Conservation (phyloP, 2,888 invertebrate species). For the Drosophila paranaensis region DNA sequence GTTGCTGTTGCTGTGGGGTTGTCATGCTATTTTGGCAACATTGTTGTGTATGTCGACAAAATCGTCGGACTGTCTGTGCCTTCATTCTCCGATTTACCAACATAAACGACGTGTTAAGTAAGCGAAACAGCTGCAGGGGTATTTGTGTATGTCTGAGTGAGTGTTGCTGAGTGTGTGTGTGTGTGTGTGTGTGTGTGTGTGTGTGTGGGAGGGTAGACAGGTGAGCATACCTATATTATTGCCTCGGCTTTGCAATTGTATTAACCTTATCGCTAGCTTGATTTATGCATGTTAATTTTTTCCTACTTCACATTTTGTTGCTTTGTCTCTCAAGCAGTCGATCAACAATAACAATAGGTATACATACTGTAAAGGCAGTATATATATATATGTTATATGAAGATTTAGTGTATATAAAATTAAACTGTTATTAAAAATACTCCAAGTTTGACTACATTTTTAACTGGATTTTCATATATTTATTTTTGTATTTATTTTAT, state of each 20-base stretch:
- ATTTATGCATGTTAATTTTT: conserved; percentile 67
- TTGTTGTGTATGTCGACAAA: conserved; percentile 64
- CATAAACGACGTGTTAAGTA: conserved; percentile 67
- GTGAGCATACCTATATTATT: conserved; percentile 27
- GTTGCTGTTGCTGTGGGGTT: conserved; percentile 46
- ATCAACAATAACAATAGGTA: conserved; percentile 38
- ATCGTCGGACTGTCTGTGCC: conserved; percentile 56
- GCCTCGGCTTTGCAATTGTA: conserved; percentile 56
- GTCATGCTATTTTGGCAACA: conserved; percentile 74
- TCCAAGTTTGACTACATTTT: too few species aligned
- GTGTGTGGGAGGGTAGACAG: conserved; percentile 1
- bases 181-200: not conserved
- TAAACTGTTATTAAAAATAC: too few species aligned
- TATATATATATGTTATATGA: too few species aligned
- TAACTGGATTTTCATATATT: too few species aligned
- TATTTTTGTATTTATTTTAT: too few species aligned
- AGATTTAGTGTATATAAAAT: too few species aligned
- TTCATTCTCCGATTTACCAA: conserved; percentile 48
- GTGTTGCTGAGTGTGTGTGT: not conserved
- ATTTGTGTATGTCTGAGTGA: not conserved
- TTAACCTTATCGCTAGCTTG: conserved; percentile 70
- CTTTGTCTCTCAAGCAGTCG: conserved; percentile 35
- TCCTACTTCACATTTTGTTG: conserved; percentile 13
- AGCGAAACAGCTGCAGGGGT: conserved; percentile 27
- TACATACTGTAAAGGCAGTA: conserved; percentile 40